These are phyloP conservation scores for Cordilura impudica DNA, from an alignment of 2,888 invertebrate species.

Conservation along the genomic window DNA sequence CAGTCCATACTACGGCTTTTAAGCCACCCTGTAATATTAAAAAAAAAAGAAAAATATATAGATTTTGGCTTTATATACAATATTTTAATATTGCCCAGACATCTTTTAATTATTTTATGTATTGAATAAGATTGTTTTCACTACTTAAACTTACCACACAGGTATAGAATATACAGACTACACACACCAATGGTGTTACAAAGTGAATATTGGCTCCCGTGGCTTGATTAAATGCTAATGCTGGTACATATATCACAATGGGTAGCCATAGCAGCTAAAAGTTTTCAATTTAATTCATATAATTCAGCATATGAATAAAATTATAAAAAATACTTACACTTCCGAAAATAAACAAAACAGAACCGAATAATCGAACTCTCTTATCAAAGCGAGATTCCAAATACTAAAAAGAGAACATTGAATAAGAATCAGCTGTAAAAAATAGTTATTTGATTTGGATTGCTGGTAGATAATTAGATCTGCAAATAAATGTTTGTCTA, in stretches of 20 bases:
- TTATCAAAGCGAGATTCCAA: constrained; percentile 83
- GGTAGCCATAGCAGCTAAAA: constrained; percentile 84
- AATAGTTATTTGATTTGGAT: too few relatives aligned
- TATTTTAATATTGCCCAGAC: too few relatives aligned
- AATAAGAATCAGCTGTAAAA: too few relatives aligned
- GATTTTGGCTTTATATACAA: too few relatives aligned
- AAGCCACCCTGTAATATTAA: constrained; percentile 80
- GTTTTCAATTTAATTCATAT: neutral
- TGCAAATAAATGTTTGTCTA: too few relatives aligned
- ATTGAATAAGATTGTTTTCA: too few relatives aligned
- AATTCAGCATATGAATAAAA: too few relatives aligned
- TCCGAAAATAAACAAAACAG: constrained; percentile 82
- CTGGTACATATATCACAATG: constrained; percentile 86
- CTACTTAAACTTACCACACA: constrained; percentile 83
- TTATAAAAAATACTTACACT: constrained; percentile 81
- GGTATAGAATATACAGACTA: constrained; percentile 89
- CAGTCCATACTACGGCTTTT: constrained; percentile 85
- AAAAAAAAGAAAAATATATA: too few relatives aligned
- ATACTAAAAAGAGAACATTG: constrained; percentile 78
- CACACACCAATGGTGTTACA: constrained; percentile 85
- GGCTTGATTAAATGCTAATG: constrained; percentile 87
- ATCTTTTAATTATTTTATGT: too few relatives aligned
- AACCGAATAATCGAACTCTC: constrained; percentile 83
- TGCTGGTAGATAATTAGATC: too few relatives aligned
- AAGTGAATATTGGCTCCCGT: constrained; percentile 87